Evolutionary conservation across 2,113 vertebrate species (phyloP), one percentile per base, ranked within the genome.

Genomic region (Plestiodon gilberti): DNA sequence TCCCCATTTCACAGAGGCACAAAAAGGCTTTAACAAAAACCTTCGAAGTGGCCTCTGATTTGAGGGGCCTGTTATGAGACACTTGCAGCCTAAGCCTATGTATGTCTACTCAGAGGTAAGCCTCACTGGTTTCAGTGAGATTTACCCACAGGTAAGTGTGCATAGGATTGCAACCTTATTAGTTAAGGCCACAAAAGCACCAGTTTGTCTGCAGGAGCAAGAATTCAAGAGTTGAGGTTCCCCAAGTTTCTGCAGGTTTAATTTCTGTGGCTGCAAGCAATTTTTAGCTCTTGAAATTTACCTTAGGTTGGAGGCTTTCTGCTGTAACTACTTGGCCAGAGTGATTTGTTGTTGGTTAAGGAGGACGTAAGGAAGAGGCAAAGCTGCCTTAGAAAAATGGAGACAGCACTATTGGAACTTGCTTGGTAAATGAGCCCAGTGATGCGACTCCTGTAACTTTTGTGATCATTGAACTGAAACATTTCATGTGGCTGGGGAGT

Each of bases 1-100:
- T 65, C 81, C 82, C 82, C 28, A 15, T 84, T 88, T 88, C 77
- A 65, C 76, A 59, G 30, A 55, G 67, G 82, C 43, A 65, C 77
- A 57, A 65, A 76, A n/a, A 83, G 81, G 40, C 33, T 88, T 77
- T 28, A 30, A 30, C 38, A 55, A 62, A 40, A 67, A 15, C 9
- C 61, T 77, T 79, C 75, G 30, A 64, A 73, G 33, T 0, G 33
- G 62, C 67, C 71, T 90, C 38, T 70, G 73, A 11, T 61, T 62
- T 84, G 18, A 57, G 33, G 23, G 83, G 81, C 75, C 75, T 62
- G 3, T 28, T 43, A 52, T 83, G 87, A 83, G 75, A 64, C 67
- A 57, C 67, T 73, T 74, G 33, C 20, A 52, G 28, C 38, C 33
- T 64, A 65, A 74, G 25, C 57, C 43, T 86, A 30, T 22, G 22